Base-by-base conservation (phyloP, 2,113 vertebrate species). In the Phoxinus phoxinus region DNA sequence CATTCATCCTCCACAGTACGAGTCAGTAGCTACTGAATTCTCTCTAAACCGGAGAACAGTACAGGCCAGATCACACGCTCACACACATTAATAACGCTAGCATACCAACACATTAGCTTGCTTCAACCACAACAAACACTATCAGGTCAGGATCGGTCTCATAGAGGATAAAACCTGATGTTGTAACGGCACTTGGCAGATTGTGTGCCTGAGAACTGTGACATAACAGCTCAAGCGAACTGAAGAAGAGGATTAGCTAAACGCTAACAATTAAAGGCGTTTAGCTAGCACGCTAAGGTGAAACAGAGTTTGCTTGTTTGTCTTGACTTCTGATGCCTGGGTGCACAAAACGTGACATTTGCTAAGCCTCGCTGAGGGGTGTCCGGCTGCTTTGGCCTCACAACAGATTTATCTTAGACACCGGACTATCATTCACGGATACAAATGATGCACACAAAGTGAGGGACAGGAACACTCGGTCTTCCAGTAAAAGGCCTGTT, bases 171-270 rank as follows among this genome's bases (percentile, higher is more conserved):
- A 25, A 74, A 48, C 12, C 41, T 30, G 46, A 46, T 58, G 37
- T 58, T 30, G 61, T 67, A 19, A 23, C 19, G 25, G 19, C 86
- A 41, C 53, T 41, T 65, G 69, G 46, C 63, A 58, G 51, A 35
- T 13, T 58, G 51, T 56, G n/a, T 21, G 32, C 23, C 27, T 65
- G 51, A 83, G 53, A 75, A 37, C 27, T 6, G 58, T 84, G 35
- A 69, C 48, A 53, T 67, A 81, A 84, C 51, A 59, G n/a, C 19
- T 65, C 10, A 51, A 32, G 6, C 25, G 21, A 41, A 37, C 81
- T 59, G 32, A 37, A 74, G 83, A 51, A 69, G 44, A 83, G 71
- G 83, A 85, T 82, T 67, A 89, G 79, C 65, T 58, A 73, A 85
- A 83, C 35, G 12, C 37, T 72, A 72, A 78, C 53, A 83, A 81